Evolutionary conservation across 2,797 vertebrate species (phyloP).

Genomic region (Helarctos malayanus): DNA sequence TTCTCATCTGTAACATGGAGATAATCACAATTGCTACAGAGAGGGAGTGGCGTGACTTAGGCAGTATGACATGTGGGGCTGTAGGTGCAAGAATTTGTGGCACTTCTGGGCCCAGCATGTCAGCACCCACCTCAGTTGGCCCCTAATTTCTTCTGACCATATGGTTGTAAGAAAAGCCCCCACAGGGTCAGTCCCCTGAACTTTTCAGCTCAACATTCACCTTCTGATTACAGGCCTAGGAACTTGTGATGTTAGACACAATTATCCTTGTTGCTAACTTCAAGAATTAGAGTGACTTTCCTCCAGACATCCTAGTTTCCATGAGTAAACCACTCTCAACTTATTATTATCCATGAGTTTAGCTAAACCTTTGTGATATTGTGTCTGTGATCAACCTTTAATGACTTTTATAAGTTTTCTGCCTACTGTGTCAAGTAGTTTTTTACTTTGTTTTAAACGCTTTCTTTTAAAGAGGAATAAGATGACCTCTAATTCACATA

Average conservation of each 20-base stretch:
- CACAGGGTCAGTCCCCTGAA: neutral
- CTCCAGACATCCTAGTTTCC: slow-evolving; percentile 55
- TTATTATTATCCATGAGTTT: slow-evolving; percentile 66
- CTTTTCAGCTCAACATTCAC: neutral
- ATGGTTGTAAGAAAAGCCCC: neutral
- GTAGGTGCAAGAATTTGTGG: neutral
- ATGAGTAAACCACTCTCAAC: slow-evolving; percentile 57
- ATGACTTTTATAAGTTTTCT: slow-evolving; percentile 68
- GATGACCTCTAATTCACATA: slow-evolving; percentile 41
- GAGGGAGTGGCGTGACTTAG: neutral
- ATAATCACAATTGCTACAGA: neutral
- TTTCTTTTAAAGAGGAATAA: slow-evolving; percentile 55
- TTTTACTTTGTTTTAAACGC: slow-evolving; percentile 45
- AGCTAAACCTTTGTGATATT: slow-evolving; percentile 54
- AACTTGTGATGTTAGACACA: slow-evolving; percentile 40
- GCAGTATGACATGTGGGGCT: neutral
- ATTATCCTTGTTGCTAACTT: slow-evolving; percentile 48
- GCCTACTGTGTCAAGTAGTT: slow-evolving; percentile 17
- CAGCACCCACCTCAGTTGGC: neutral
- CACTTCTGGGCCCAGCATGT: neutral
- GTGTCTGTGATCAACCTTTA: slow-evolving; percentile 56
- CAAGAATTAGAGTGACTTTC: slow-evolving; percentile 57
- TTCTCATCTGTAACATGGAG: neutral
- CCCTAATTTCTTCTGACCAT: neutral
- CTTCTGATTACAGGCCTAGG: slow-evolving; percentile 51